Conservation (phyloP, 2,797 vertebrate species). For the Gymnodraco acuticeps region DNA sequence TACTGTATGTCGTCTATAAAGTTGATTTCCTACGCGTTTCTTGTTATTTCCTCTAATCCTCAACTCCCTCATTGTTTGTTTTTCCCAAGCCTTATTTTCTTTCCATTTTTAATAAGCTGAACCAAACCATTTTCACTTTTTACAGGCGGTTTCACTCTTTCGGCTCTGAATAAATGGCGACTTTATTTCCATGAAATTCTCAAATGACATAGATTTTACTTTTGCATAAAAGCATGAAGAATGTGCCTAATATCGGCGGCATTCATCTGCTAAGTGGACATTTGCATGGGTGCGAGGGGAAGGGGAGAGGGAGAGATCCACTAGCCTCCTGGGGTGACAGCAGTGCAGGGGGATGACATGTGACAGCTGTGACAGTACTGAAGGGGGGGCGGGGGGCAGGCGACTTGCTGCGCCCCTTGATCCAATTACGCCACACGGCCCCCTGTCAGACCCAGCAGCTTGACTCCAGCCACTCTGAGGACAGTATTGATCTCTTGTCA, state of each 20-base stretch:
- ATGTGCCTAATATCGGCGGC: constrained; percentile 95
- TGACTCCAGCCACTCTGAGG: constrained; percentile 94
- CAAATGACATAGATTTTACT: constrained; percentile 97
- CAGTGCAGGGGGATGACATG: constrained; percentile 96
- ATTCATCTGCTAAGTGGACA: constrained; percentile 99
- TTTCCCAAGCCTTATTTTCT: constrained; percentile 87
- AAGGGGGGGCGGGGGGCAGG: constrained; percentile 89
- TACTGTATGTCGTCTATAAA: constrained; percentile 63
- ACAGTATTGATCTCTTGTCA: constrained; percentile 99
- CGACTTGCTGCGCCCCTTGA: constrained; percentile 94
- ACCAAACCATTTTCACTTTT: constrained; percentile 97
- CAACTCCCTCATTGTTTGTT: constrained; percentile 89
- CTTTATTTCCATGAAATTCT: constrained; percentile 99
- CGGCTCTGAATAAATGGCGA: constrained; percentile 94
- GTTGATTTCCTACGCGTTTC: constrained; percentile 51
- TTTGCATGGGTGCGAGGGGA: constrained; percentile 93
- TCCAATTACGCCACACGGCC: constrained; percentile 99
- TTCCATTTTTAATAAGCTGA: constrained; percentile 94
- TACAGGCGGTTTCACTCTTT: constrained; percentile 94
- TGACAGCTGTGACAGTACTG: constrained; percentile 99
- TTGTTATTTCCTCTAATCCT: constrained; percentile 78
- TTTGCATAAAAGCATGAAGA: constrained; percentile 99
- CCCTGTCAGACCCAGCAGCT: constrained; percentile 98
- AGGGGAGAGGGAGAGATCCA: constrained; percentile 83
- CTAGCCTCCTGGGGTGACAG: constrained; percentile 97